These are phyloP conservation scores for Tragelaphus strepsiceros DNA, from an alignment of 2,113 vertebrate genomes.

Conservation along the genomic window DNA sequence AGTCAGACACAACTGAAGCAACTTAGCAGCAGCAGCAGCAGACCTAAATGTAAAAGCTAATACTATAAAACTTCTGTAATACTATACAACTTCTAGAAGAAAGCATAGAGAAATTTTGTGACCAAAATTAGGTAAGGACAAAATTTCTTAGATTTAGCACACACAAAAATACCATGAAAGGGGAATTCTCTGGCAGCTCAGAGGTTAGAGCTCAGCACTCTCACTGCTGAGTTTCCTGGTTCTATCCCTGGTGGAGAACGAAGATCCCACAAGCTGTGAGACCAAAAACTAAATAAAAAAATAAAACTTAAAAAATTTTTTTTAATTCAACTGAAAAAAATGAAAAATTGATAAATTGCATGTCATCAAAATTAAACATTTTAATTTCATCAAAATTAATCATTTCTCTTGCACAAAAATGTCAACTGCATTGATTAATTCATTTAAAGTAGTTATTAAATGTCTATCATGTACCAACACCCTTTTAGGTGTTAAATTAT, in stretches of 20 bases:
- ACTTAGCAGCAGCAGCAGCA: not conserved
- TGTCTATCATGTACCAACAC: not conserved
- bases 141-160: not conserved
- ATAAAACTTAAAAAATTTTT: not conserved
- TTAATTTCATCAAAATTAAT: conserved; percentile 5
- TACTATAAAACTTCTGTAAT: not conserved
- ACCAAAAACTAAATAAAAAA: not conserved
- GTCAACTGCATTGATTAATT: not conserved
- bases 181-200: not conserved
- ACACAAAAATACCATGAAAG: not conserved
- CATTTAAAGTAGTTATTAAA: not conserved
- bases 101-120: not conserved
- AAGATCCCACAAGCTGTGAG: not conserved
- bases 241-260: not conserved
- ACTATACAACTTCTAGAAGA: not conserved
- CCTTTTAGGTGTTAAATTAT: not conserved
- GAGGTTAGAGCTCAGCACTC: not conserved
- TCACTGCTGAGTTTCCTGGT: not conserved
- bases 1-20: too few relatives aligned
- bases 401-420: not conserved
- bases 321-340: not conserved
- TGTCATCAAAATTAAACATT: not conserved
- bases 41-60: not conserved
- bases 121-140: not conserved
- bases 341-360: not conserved